A percentile compares a stretch with the other conserved stretches of the same genome.
Evolutionary conservation across 1,140 invertebrate genomes (phyloP).

Genomic region (Wasmannia auropunctata): DNA sequence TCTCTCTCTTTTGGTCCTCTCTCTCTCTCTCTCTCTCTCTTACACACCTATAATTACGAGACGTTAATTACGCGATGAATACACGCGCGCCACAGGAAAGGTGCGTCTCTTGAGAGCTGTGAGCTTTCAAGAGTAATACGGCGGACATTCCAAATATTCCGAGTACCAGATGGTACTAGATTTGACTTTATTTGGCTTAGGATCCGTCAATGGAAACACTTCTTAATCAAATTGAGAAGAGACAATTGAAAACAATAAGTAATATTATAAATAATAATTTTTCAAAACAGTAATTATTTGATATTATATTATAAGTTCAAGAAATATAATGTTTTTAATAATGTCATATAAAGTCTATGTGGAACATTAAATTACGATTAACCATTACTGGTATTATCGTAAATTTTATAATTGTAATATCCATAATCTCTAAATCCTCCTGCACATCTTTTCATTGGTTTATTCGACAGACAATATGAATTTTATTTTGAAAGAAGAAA

Average conservation of each 20-base stretch:
- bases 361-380: neutral
- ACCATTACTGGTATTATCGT: neutral
- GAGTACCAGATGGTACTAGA: conserved; percentile 62
- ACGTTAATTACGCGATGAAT: conserved; percentile 80
- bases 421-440: neutral
- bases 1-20: neutral
- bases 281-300: no score
- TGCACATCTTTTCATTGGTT: neutral
- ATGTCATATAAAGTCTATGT: neutral
- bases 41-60: conserved; percentile 75
- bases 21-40: conserved; percentile 18
- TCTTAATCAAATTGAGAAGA: neutral
- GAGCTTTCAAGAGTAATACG: conserved; percentile 70
- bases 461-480: neutral
- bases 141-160: conserved; percentile 63
- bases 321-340: neutral
- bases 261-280: neutral
- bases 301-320: neutral
- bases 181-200: conserved; percentile 31
- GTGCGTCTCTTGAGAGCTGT: conserved; percentile 58
- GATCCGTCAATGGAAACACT: neutral
- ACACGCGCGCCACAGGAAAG: conserved; percentile 62
- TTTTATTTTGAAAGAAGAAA: neutral
- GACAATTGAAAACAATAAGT: neutral
- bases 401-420: neutral